Evolutionary conservation across 2,888 invertebrate species (phyloP), one percentile per base, ranked within the genome.

Genomic region (Philereme vetulata): DNA sequence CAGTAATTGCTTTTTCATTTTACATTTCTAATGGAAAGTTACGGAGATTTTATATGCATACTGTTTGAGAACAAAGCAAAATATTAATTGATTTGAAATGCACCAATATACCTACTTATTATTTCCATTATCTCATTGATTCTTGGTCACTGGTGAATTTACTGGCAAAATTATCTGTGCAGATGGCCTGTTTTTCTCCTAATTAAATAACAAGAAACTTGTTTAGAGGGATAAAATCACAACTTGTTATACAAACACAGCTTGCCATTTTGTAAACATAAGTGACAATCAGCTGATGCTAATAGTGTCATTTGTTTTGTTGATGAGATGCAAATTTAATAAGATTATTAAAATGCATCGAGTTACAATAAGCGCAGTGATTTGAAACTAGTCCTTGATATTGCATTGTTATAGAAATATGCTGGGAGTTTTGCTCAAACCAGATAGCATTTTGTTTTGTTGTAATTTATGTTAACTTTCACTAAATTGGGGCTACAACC

Each of bases 401-500:
- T 8, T 50, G 8, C 11, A 11, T 34, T 45, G 38, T 40, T 38
- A 44, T 6, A 56, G 21, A 49, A 46, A 38, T 8, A 36, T 32
- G 10, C 40, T 35, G 33, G 46, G 35, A 40, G 11, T 36, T 32
- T 43, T 10, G 4, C 54, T 33, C 10, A 32, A 51, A 35, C 34
- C 5, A 44, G 44, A 49, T 10, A 1, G 4, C 33, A 42, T 21
- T 55, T 54, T 54, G 21, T 59, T 50, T 51, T 51, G 48, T 48
- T 55, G 5, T 11, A 48, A 48, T 47, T 34, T 34, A 44, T 48
- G 51, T 48, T 44, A 49, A 44, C 51, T 51, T 51, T 54, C 51
- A 51, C 55, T 32, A 21, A 11, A 57, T 53, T 56, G 56, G 43
- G 52, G 56, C 4, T 45, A 56, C 46, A 52, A 53, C 61, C 61